Base-by-base conservation (phyloP, 2,797 vertebrate genomes). In the Naso thynnoides region DNA sequence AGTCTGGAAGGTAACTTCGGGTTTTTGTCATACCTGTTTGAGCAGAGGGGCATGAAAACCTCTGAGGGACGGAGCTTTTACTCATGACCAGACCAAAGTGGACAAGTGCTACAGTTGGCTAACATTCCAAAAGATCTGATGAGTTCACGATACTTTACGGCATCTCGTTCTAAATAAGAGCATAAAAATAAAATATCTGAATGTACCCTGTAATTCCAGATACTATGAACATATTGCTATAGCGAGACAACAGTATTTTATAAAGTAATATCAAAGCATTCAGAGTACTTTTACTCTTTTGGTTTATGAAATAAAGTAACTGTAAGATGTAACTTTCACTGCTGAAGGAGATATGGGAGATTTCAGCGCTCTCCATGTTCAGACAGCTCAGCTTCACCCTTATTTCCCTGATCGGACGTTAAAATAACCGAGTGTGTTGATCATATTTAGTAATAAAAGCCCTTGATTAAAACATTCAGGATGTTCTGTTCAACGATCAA, bases 1-100 rank as follows among this genome's bases (percentile, higher is more conserved):
- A 84, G 87, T 83, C 68, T 79, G 55, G 18, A 49, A 59, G 56
- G 60, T 24, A 54, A 73, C 57, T 62, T 61, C 4, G 23, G 71
- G 56, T 82, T 85, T 87, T 66, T 45, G 42, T 49, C 31, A 41
- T 38, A 58, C 80, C 48, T 60, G 76, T 73, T 74, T 61, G 42
- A 55, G 41, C 53, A 81, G 63, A 39, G 56, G 54, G 55, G 86
- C 84, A 57, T 54, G 2, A 36, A 70, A 68, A 41, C 2, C 31
- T 63, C 27, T 33, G 56, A 23, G 23, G 39, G 38, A 4, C 18
- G 10, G 8, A n/a, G 29, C 42, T 4, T 18, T 44, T 6, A 3
- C 5, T 39, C 13, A 26, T 6, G 53, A 13, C 49, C 39, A 5
- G 21, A 50, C n/a, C 13, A 0, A 55, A 26, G 70, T 60, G 44